Percentiles rank a stretch among this genome's conserved stretches.
Evolutionary conservation across 2,113 vertebrate genomes (phyloP).

Genomic region (Indicator maculatus): DNA sequence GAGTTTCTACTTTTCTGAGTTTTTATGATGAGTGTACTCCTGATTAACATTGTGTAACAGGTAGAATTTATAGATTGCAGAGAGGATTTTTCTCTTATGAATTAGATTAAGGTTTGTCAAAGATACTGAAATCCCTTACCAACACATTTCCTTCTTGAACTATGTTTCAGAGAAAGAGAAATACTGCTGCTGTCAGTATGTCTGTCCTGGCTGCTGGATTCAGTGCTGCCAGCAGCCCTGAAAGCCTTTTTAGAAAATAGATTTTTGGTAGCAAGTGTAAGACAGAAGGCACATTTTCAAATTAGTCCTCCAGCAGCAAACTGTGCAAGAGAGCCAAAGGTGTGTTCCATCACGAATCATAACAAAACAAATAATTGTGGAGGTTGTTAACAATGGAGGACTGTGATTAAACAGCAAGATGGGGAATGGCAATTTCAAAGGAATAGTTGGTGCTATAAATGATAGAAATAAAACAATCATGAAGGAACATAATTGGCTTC

Average conservation of each 20-base stretch:
- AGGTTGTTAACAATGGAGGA: neutral
- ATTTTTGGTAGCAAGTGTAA: neutral
- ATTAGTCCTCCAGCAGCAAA: neutral
- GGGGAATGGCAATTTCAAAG: neutral
- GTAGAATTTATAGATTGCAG: neutral
- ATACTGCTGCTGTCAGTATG: neutral
- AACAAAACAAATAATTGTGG: neutral
- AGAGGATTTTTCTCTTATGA: neutral
- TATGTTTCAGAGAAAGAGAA: neutral
- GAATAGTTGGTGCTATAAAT: neutral
- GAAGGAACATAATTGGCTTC: neutral
- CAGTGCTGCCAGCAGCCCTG: neutral
- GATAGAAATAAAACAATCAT: neutral
- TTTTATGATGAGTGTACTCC: neutral
- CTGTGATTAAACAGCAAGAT: neutral
- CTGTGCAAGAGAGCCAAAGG: neutral
- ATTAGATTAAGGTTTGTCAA: neutral
- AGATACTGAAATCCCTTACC: neutral
- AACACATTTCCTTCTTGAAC: neutral
- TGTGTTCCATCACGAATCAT: neutral
- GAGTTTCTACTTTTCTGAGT: neutral
- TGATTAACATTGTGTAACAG: neutral
- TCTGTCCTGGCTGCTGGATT: neutral
- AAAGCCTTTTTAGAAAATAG: neutral
- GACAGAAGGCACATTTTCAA: neutral